Percentiles rank a stretch among this genome's conserved stretches.
Conservation (phyloP, 2,797 vertebrate species). For the Jordanella pulchra region DNA sequence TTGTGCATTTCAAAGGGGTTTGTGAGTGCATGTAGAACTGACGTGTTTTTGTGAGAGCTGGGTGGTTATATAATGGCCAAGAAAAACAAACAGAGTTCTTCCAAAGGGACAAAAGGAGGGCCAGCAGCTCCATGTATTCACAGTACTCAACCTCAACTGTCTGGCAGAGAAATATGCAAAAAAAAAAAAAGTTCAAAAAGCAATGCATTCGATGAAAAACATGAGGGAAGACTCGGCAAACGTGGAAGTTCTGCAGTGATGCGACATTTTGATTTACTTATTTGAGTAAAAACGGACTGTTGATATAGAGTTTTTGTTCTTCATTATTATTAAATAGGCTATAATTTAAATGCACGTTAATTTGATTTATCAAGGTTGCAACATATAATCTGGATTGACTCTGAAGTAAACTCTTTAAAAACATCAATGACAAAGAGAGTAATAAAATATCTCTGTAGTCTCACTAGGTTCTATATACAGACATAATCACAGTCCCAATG, state of each 20-base stretch:
- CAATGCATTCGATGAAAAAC: slow-evolving; percentile 18
- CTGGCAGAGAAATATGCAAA: slow-evolving; percentile 44
- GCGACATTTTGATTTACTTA: not conserved
- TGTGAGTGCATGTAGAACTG: slow-evolving; percentile 36
- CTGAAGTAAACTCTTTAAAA: slow-evolving; percentile 10
- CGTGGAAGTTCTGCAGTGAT: not conserved
- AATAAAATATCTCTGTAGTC: slow-evolving; percentile 15
- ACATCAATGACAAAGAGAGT: slow-evolving; percentile 18
- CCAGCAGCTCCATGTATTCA: slow-evolving; percentile 58
- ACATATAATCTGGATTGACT: slow-evolving; percentile 7
- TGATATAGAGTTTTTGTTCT: not conserved
- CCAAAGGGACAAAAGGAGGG: slow-evolving; percentile 50
- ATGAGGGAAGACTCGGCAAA: slow-evolving; percentile 8
- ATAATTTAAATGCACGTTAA: not conserved
- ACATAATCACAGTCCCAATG: slow-evolving; percentile 1
- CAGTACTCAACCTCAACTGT: slow-evolving; percentile 52
- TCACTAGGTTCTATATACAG: slow-evolving; percentile 5
- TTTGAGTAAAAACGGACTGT: not conserved
- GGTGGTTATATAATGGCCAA: slow-evolving; percentile 67
- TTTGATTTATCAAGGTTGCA: not conserved
- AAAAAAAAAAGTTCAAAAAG: slow-evolving; percentile 21
- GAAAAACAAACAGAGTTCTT: slow-evolving; percentile 70
- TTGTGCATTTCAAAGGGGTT: slow-evolving; percentile 25
- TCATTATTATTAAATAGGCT: not conserved
- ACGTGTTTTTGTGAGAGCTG: slow-evolving; percentile 50